Base-by-base conservation (phyloP, 1,140 invertebrate species). In the Amphibalanus amphitrite region DNA sequence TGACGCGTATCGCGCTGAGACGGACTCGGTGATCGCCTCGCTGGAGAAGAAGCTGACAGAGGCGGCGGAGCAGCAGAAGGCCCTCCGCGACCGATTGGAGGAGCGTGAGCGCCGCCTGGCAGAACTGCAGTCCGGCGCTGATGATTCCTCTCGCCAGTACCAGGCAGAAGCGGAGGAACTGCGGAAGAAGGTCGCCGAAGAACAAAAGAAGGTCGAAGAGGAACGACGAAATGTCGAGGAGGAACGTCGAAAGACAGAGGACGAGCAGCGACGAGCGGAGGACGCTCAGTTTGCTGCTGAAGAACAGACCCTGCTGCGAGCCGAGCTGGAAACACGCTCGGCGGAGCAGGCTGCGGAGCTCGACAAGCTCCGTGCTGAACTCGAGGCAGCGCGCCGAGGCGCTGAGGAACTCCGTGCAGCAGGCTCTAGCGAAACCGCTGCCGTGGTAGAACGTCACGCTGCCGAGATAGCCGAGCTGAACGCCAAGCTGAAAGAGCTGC, bases 321-420 rank as follows among this genome's bases (percentile, higher is more conserved):
- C 81, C 29, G 76, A 79, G 69, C 77, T 84, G 29, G 81, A 84
- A 78, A 81, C 80, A 28, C 83, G 81, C 79, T 81, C 82, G 74
- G 78, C 80, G 72, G 77, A 80, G 69, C 74, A 81, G 33, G 15
- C 33, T 15, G 33, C 33, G 4, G 4, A 38, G 33, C 33, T 38
- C 4, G 33, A 38, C 4, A 38, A 38, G 33, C 33, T 38, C 33
- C 33, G 33, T 6, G 33, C 33, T 15, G 33, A 38, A 38, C 33
- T 38, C 4, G 33, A 38, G 33, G 33, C 33, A 38, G 33, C 15
- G 33, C 33, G 33, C 4, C 33, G 33, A 4, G 33, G 33, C 15
- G 33, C 33, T 15, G 33, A 38, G 4, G 33, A 38, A 15, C 33
- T 38, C 4, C 33, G 33, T 15, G 33, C 33, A 15, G 33, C 33